Percentiles rank a stretch among this genome's conserved stretches.
Evolutionary conservation across 2,797 vertebrate genomes (phyloP).

Genomic region (Fringilla coelebs): DNA sequence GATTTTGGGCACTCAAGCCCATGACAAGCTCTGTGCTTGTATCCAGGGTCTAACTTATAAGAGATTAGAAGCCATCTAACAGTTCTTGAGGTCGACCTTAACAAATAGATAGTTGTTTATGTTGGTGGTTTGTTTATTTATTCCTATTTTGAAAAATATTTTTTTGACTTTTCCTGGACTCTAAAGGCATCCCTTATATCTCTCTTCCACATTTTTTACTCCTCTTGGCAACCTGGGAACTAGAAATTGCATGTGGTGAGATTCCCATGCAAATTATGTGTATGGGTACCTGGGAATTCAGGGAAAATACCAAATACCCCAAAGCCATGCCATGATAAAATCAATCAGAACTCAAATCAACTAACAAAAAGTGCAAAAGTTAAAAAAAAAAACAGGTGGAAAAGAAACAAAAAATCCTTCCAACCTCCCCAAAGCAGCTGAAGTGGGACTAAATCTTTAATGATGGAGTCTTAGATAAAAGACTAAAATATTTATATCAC

Average conservation of each 20-base stretch:
- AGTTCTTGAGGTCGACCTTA: not conserved
- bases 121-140: not conserved
- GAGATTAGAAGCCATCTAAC: not conserved
- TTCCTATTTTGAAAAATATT: fast-evolving
- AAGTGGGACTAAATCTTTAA: conserved; percentile 55
- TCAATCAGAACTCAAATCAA: not conserved
- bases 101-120: not conserved
- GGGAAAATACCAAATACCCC: not conserved
- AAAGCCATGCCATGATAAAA: not conserved
- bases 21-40: not conserved
- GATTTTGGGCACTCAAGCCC: not conserved
- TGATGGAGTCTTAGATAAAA: conserved; percentile 50
- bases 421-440: not conserved
- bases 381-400: not conserved
- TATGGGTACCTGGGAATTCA: not conserved
- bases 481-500: conserved; percentile 66
- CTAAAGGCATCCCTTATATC: not conserved
- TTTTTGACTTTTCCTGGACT: not conserved
- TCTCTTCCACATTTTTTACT: not conserved
- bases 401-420: not conserved
- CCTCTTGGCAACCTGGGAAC: not conserved
- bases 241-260: not conserved
- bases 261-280: not conserved
- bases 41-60: not conserved
- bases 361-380: not conserved